Evolutionary conservation across 2,797 vertebrate species (phyloP).

Genomic region (Melanotaenia pygmaea): DNA sequence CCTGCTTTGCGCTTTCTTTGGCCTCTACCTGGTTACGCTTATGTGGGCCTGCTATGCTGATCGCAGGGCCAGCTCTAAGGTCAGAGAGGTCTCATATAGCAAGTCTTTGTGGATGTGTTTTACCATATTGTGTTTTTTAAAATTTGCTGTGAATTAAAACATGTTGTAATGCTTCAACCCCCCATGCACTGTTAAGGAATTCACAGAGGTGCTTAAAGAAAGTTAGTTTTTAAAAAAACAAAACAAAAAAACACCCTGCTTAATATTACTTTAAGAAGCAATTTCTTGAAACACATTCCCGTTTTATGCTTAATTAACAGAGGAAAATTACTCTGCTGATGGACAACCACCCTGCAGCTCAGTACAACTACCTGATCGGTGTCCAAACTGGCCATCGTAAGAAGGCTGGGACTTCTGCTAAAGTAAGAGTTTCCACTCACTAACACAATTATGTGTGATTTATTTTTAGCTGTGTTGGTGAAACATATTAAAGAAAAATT

Average conservation of each 20-base stretch:
- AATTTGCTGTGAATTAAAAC: not conserved
- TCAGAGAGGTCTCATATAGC: conserved; percentile 46
- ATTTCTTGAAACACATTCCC: conserved; percentile 2
- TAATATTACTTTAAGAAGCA: not conserved
- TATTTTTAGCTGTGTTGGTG: not conserved
- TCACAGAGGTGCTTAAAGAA: not conserved
- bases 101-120: not conserved
- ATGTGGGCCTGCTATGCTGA: conserved; percentile 87
- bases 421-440: conserved; percentile 66
- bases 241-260: too few species aligned
- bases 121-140: not conserved
- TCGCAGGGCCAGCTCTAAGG: conserved; percentile 81
- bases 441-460: not conserved
- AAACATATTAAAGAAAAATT: too few species aligned
- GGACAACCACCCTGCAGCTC: conserved; percentile 83
- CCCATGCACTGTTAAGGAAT: not conserved
- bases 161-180: not conserved
- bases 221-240: not conserved
- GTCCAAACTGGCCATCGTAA: conserved; percentile 86
- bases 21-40: conserved; percentile 80
- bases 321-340: conserved; percentile 86
- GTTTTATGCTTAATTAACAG: conserved; percentile 65
- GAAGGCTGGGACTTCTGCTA: conserved; percentile 84
- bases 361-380: conserved; percentile 84
- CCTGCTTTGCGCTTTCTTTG: conserved; percentile 82